phyloP scores from a whole-genome alignment of 2,113 vertebrate genomes.

The Pogona vitticeps region DNA sequence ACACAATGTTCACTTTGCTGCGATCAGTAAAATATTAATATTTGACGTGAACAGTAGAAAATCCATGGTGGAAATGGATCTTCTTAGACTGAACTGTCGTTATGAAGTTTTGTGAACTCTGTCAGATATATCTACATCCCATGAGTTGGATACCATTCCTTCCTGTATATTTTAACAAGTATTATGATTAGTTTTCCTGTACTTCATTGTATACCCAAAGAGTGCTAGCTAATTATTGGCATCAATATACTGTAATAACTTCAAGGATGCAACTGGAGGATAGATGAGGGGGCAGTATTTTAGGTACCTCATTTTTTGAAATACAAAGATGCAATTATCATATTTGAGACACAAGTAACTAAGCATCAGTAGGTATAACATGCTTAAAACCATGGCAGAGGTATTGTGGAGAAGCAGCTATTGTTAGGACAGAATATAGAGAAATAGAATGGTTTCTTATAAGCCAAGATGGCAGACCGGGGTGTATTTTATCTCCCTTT shows the following conservation, averaged over 20 bases:
- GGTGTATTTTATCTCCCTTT: too few species aligned
- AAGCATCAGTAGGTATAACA: neutral
- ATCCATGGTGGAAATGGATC: neutral
- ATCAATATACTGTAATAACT: neutral
- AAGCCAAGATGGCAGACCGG: too few species aligned
- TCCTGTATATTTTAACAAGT: neutral
- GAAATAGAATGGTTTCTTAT: neutral
- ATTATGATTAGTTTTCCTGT: neutral
- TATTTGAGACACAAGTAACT: neutral
- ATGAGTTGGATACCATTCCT: too few species aligned
- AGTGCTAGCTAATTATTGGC: too few species aligned
- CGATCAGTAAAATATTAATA: slow-evolving; percentile 2
- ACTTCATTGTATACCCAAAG: neutral
- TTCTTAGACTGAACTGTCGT: neutral
- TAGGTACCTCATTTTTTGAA: neutral
- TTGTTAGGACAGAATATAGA: too few species aligned
- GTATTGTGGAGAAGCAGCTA: too few species aligned
- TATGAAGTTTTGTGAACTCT: too few species aligned
- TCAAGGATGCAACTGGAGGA: neutral
- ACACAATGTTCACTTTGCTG: neutral
- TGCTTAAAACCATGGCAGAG: too few species aligned
- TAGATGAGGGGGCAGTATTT: neutral
- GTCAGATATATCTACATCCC: too few species aligned
- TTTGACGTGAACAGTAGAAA: neutral
- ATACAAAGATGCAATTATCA: neutral